Evolutionary conservation across 2,797 vertebrate species (phyloP), one percentile per base, ranked within the genome.

Genomic region (Tachyglossus aculeatus): DNA sequence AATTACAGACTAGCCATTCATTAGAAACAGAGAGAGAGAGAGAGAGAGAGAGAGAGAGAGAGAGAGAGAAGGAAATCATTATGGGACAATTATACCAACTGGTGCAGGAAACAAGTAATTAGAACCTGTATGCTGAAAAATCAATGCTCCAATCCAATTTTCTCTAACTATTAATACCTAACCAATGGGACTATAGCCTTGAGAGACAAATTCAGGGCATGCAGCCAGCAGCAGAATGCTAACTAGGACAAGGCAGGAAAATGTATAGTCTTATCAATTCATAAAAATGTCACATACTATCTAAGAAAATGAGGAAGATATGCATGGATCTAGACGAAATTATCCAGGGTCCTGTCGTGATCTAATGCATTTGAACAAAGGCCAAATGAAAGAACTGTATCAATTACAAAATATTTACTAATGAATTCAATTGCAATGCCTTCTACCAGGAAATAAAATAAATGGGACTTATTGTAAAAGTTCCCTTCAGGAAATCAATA

Each of bases 91-190:
- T 80, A 54, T 51, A 68, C 45, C 80, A 86, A 56, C 56, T 78
- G 54, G 15, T 54, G 24, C 52, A 88, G 81, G 84, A 87, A 87
- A 84, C 68, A 78, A 81, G 59, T 71, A 88, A 74, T 83, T 84
- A 87, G 53, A 71, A 71, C 9, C 54, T 48, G 22, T 9, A 57
- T 54, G 45, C 16, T 24, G 50, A 72, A 69, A 71, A 78, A 79
- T 80, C 71, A 1, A 74, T 80, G 48, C 2, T 19, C 59, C 29
- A 27, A 33, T 51, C 60, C 62, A 86, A 58, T 62, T 67, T 78
- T 75, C 67, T 78, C 27, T 14, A 71, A 22, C 27, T 72, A 50
- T 65, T 79, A 81, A 47, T 34, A 37, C 24, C 6, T 54, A 27
- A 54, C 63, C 53, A 59, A 52, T 32, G 64, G 37, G 58, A 52